Evolutionary conservation across 2,888 invertebrate species (phyloP), one percentile per base, ranked within the genome.

Genomic region (Biston betularia): DNA sequence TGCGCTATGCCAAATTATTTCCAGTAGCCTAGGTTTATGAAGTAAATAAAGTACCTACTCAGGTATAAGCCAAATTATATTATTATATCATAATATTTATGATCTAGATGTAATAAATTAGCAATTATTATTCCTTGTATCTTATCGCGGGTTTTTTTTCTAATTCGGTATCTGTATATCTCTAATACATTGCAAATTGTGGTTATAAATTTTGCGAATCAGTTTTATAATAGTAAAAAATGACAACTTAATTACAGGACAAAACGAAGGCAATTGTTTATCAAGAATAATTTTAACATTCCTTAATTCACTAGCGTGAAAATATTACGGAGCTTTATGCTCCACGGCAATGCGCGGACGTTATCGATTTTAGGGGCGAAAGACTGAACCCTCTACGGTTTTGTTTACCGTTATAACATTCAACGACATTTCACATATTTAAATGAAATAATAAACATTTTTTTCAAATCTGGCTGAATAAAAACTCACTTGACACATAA

Each of bases 361-460:
- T 80, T 90, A 91, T 91, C 83, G 91, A 91, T 91, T 91, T 91
- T 89, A 79, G 81, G 79, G 75, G 77, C 79, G 77, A 81, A 83
- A 77, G 76, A 78, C 80, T 79, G 79, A 79, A 79, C 77, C 73
- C 79, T 72, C 74, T 76, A 73, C 80, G 80, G 82, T 86, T 83
- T 86, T 83, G 80, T 84, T 80, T 79, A 79, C 63, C 15, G 58
- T 55, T 77, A 79, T 76, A 72, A 64, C 70, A 70, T 50, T 65
- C 59, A 66, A 70, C 68, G 14, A 74, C 74, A 62, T 55, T 67
- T 59, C 33, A 49, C 65, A 66, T 44, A 68, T 65, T 60, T 65
- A 57, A 62, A 63, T 61, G 59, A 70, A 60, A 59, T 56, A 64
- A 64, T 62, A 44, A 65, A 63, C 63, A 65, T 72, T 55, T 68